These are phyloP conservation scores for Fragum sueziense DNA, from an alignment of 2,888 invertebrate genomes.

Conservation along the genomic window DNA sequence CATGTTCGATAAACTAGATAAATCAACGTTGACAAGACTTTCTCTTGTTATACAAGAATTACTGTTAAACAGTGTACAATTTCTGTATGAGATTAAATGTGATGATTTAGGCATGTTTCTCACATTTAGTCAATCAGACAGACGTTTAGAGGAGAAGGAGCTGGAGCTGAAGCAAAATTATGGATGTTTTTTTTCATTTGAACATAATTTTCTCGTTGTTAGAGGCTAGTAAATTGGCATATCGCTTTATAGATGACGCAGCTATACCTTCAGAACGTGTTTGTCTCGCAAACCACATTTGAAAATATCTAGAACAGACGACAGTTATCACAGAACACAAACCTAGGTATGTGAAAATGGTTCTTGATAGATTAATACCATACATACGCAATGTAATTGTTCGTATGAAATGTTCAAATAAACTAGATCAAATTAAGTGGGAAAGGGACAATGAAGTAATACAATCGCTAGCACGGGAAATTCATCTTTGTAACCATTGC, in stretches of 20 bases:
- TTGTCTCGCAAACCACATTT: too few species aligned
- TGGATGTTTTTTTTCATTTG: not conserved
- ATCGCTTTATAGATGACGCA: too few species aligned
- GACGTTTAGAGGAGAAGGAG: too few species aligned
- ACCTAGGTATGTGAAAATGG: not conserved
- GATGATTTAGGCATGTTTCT: not conserved
- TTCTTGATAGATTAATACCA: not conserved
- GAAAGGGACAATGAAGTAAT: not conserved
- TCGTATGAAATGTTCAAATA: not conserved
- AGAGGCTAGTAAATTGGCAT: too few species aligned
- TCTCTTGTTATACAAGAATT: not conserved
- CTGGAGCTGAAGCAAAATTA: not conserved
- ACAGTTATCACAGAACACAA: too few species aligned
- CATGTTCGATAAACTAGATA: conserved; percentile 13
- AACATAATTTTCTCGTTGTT: not conserved
- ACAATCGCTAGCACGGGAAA: not conserved
- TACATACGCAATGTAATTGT: not conserved
- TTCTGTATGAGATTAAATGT: not conserved
- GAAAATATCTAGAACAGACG: too few species aligned
- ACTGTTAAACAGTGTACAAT: not conserved
- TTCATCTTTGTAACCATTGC: not conserved
- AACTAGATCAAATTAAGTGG: not conserved
- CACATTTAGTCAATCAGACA: too few species aligned
- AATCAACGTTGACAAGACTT: not conserved
- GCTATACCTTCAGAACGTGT: too few species aligned